Evolutionary conservation across 2,888 invertebrate species (phyloP).

Genomic region (Tricholauxania praeusta): DNA sequence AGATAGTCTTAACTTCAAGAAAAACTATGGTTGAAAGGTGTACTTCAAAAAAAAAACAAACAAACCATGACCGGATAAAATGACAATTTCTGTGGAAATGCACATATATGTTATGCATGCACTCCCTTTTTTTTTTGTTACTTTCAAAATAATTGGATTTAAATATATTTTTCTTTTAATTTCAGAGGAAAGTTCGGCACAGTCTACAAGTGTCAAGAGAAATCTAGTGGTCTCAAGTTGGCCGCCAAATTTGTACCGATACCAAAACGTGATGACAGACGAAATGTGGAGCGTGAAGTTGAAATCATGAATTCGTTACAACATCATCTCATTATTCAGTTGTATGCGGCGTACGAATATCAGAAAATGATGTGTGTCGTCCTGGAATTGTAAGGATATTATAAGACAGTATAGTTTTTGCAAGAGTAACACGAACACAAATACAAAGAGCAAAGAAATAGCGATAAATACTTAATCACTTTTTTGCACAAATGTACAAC

Average conservation of each 20-base stretch:
- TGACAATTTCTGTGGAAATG: no score
- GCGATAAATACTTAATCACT: neutral
- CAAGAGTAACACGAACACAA: neutral
- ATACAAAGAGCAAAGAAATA: neutral
- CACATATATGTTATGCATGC: no score
- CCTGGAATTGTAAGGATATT: slow-evolving; percentile 89
- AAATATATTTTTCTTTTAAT: slow-evolving; percentile 29
- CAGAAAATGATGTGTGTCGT: slow-evolving; percentile 96
- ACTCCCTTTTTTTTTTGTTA: neutral
- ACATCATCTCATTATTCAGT: slow-evolving; percentile 95
- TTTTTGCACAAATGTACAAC: neutral
- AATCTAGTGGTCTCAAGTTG: slow-evolving; percentile 80
- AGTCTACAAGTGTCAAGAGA: slow-evolving; percentile 92
- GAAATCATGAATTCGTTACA: slow-evolving; percentile 96
- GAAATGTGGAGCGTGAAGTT: slow-evolving; percentile 94
- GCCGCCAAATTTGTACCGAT: slow-evolving; percentile 95
- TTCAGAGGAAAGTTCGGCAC: slow-evolving; percentile 97
- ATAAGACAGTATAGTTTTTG: neutral
- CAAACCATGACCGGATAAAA: no score
- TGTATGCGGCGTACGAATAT: slow-evolving; percentile 97
- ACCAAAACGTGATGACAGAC: slow-evolving; percentile 85
- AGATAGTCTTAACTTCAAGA: no score
- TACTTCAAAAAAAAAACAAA: no score
- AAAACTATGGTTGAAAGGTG: no score
- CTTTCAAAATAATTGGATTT: neutral